Base-by-base conservation (phyloP, 2,888 invertebrate species). In the Rugalucina vietnamica region DNA sequence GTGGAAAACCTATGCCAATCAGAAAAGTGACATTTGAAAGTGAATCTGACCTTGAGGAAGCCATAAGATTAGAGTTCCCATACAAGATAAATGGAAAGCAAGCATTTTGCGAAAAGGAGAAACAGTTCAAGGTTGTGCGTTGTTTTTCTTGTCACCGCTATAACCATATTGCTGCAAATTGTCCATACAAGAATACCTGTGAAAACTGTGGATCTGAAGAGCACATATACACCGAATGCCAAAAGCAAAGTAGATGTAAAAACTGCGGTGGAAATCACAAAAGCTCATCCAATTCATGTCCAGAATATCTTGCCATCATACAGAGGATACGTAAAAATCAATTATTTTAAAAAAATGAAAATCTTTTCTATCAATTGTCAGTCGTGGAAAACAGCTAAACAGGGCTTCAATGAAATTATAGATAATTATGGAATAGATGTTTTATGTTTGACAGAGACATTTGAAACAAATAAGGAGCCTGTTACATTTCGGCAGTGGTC, bases 401-500 rank as follows among this genome's bases (percentile, higher is more conserved):
- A 43, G n/a, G 34, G 34, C 21, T 65, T 65, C 21, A 34, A 34
- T 8, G 34, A 34, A n/a, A 29, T 65, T 4, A 34, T 65, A 3
- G 65, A 65, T 65, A 10, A 21, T 14, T 65, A 65, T 34, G 32
- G 34, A 10, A 65, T 65, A 18, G 65, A 65, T 65, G 34, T 65
- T 2, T 65, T 65, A 24, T 65, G 65, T 34, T 65, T 65, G 65
- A 65, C 65, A 65, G 65, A 65, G 34, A 65, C 65, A 34, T 65
- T 34, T 34, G 65, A 65, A 65, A 65, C 29, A n/a, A 12, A 32
- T 34, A 27, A 24, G 34, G 65, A 65, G 65, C 65, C 65, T 65
- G 65, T 65, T 43, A 43, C 43, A 43, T 43, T 43, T 43, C 8
- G 43, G 18, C 43, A 43, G 4, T 43, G 43, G 43, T 12, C 43